Percentiles rank a stretch among this genome's conserved stretches.
Conservation (phyloP, 2,888 invertebrate genomes). For the Amiota mariae region DNA sequence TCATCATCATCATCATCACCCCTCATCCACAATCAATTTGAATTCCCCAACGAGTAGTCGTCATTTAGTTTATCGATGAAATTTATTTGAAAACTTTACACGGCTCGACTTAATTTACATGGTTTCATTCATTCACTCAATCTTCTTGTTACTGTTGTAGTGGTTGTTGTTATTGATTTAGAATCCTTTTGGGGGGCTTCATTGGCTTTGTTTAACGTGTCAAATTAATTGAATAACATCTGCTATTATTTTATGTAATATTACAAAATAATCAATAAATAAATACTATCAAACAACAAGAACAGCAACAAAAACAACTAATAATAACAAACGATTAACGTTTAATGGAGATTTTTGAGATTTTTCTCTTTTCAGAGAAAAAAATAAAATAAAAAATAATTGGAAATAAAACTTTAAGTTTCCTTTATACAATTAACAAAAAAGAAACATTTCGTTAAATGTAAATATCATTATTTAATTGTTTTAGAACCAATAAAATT, state of each 20-base stretch:
- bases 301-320: slow-evolving; percentile 13
- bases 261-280: slow-evolving; percentile 51
- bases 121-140: too few relatives aligned
- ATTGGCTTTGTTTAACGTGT: slow-evolving; percentile 32
- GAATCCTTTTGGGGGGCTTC: slow-evolving; percentile 20
- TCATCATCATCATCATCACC: too few relatives aligned
- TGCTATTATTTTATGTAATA: slow-evolving; percentile 58
- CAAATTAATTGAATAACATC: slow-evolving; percentile 66
- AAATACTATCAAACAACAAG: slow-evolving; percentile 1
- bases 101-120: too few relatives aligned
- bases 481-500: too few relatives aligned
- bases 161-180: not conserved
- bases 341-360: slow-evolving; percentile 13
- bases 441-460: too few relatives aligned
- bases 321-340: slow-evolving; percentile 22
- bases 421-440: too few relatives aligned
- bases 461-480: too few relatives aligned
- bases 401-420: too few relatives aligned
- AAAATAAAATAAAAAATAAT: too few relatives aligned
- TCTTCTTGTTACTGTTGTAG: not conserved
- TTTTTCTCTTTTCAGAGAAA: too few relatives aligned
- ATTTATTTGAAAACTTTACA: slow-evolving; percentile 14
- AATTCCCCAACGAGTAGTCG: not conserved
- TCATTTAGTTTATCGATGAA: not conserved
- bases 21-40: not conserved